A percentile compares a stretch with the other conserved stretches of the same genome.
Evolutionary conservation across 2,113 vertebrate genomes (phyloP).

Genomic region (Ptychochromis oligacanthus): DNA sequence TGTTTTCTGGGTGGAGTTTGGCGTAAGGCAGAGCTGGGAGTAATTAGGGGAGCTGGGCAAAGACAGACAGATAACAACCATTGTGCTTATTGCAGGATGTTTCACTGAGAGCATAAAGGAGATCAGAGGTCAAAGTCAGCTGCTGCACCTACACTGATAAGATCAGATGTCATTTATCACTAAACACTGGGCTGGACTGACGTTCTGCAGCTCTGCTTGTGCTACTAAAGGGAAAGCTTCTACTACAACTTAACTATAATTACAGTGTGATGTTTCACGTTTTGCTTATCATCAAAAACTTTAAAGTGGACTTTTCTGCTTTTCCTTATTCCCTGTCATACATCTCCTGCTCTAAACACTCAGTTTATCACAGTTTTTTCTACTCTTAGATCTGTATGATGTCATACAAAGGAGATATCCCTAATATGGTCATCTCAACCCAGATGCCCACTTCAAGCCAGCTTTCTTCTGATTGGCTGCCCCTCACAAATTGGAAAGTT

Average conservation of each 20-base stretch:
- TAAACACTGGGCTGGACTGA: background rate
- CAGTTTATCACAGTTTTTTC: no score
- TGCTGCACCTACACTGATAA: constrained; percentile 38
- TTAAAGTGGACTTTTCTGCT: background rate
- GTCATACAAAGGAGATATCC: no score
- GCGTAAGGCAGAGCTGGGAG: rapidly evolving
- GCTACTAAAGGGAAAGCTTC: no score
- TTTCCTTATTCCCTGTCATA: no score
- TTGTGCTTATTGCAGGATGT: background rate
- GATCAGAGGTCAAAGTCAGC: constrained; percentile 56
- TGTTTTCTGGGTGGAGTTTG: background rate
- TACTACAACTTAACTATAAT: no score
- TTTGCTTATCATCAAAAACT: background rate
- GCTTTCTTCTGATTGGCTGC: background rate
- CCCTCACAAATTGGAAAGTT: background rate
- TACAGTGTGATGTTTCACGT: background rate
- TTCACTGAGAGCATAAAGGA: background rate
- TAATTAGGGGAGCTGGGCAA: background rate
- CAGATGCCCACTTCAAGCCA: no score
- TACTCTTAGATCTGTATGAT: no score
- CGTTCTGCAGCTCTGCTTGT: background rate
- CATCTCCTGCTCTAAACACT: no score
- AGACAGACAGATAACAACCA: background rate
- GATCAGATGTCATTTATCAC: background rate
- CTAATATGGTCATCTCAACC: no score